These are phyloP conservation scores for Hypena proboscidalis DNA, from an alignment of 2,888 invertebrate species.

Conservation along the genomic window DNA sequence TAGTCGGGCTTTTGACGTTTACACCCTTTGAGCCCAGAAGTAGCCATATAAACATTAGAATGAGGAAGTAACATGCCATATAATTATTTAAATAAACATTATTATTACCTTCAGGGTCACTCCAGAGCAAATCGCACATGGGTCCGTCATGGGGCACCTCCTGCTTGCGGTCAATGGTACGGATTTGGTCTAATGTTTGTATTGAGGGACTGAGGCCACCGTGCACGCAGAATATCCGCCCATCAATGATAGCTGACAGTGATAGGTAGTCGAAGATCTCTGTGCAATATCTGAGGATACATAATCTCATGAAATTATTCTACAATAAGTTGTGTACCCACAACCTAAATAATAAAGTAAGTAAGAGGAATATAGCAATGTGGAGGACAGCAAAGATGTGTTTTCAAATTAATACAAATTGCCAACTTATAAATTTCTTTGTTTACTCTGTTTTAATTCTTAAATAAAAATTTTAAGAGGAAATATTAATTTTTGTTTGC, in stretches of 20 bases:
- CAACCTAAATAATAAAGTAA: too few relatives aligned
- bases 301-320: not conserved
- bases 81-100: not conserved
- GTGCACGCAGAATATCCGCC: slow-evolving; percentile 99
- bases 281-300: slow-evolving; percentile 91
- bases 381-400: too few relatives aligned
- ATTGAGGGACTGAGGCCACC: slow-evolving; percentile 99
- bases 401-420: too few relatives aligned
- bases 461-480: too few relatives aligned
- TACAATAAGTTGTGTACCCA: too few relatives aligned
- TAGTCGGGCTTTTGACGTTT: too few relatives aligned
- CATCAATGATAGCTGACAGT: slow-evolving; percentile 98
- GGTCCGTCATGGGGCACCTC: slow-evolving; percentile 99
- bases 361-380: too few relatives aligned
- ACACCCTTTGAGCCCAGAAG: too few relatives aligned
- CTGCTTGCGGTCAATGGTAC: slow-evolving; percentile 99
- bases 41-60: slow-evolving; percentile 2
- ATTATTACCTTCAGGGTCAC: slow-evolving; percentile 96
- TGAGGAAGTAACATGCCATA: not conserved
- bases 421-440: too few relatives aligned
- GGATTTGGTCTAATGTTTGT: slow-evolving; percentile 98
- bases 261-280: slow-evolving; percentile 99
- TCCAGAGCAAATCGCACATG: slow-evolving; percentile 99
- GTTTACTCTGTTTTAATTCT: too few relatives aligned
- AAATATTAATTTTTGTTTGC: too few relatives aligned